Evolutionary conservation across 2,113 vertebrate genomes (phyloP).

Genomic region (Lepus americanus): DNA sequence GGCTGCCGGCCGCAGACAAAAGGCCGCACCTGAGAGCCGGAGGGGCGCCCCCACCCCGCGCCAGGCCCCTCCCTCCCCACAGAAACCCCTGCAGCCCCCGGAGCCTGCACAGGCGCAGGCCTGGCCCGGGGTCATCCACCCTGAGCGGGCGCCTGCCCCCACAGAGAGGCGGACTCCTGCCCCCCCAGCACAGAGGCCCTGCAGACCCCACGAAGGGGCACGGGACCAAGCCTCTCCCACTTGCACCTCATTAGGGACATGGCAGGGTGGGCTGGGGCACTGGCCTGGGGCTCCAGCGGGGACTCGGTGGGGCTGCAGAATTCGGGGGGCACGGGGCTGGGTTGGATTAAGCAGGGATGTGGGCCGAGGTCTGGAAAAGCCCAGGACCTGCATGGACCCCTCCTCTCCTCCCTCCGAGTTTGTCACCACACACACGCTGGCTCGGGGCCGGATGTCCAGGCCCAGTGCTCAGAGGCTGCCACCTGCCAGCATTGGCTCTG

Average conservation of each 20-base stretch:
- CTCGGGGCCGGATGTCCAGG: accelerated
- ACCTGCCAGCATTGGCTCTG: background rate
- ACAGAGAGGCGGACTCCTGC: slow-evolving; percentile 58
- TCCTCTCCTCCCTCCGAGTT: background rate
- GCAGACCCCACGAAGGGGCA: background rate
- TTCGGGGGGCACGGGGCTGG: too few species aligned
- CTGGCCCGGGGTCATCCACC: too few species aligned
- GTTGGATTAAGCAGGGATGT: too few species aligned
- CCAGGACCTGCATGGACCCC: too few species aligned
- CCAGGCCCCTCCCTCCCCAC: background rate
- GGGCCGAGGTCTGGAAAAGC: background rate
- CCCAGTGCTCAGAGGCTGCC: accelerated
- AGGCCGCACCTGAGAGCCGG: slow-evolving; percentile 92
- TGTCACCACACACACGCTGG: background rate
- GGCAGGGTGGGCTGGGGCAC: background rate
- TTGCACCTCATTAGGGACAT: too few species aligned
- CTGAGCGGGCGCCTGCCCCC: background rate
- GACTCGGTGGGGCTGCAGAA: background rate
- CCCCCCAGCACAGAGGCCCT: slow-evolving; percentile 16
- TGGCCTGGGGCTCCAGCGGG: slow-evolving; percentile 79
- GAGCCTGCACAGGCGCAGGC: background rate
- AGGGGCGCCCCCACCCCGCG: slow-evolving; percentile 61
- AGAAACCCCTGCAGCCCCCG: background rate
- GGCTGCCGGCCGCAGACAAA: slow-evolving; percentile 93
- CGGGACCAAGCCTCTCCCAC: too few species aligned